Percentiles rank a stretch among this genome's conserved stretches.
These are phyloP conservation scores for Drosophila acutilabella DNA, from an alignment of 2,888 invertebrate species.

Conservation along the genomic window DNA sequence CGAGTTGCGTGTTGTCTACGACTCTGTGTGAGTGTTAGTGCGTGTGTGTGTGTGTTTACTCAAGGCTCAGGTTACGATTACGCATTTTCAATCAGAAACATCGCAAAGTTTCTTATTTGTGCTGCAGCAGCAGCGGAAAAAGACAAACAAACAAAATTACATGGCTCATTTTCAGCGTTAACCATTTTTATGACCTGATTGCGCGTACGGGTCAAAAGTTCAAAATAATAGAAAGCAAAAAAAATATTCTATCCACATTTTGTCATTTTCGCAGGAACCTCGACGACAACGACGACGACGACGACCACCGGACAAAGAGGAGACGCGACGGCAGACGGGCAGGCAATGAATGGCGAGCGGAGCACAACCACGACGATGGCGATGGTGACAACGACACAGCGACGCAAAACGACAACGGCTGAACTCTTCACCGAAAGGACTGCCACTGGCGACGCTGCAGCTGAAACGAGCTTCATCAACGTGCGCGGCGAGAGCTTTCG, in stretches of 20 bases:
- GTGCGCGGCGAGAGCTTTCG: constrained; percentile 53
- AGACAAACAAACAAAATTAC: constrained; percentile 40
- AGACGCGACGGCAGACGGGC: constrained; percentile 42
- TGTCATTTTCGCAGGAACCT: constrained; percentile 71
- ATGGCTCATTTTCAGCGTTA: constrained; percentile 34
- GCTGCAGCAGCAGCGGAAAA: constrained; percentile 14
- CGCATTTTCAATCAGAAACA: constrained; percentile 69
- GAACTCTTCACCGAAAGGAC: constrained; percentile 81
- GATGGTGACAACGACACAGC: constrained; percentile 43
- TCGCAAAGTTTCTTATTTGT: constrained; percentile 22
- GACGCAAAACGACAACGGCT: constrained; percentile 45
- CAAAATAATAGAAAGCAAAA: constrained; percentile 65
- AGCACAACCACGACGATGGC: constrained; percentile 31
- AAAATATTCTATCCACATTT: constrained; percentile 60
- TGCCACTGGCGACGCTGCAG: constrained; percentile 73
- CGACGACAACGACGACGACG: constrained; percentile 32
- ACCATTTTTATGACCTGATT: constrained; percentile 80
- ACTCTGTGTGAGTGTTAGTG: constrained; percentile 2
- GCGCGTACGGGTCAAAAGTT: constrained; percentile 80
- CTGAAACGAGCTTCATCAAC: constrained; percentile 50
- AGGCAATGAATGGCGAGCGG: constrained; percentile 25
- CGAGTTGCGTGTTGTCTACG: constrained; percentile 59
- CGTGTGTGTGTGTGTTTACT: constrained; percentile 69
- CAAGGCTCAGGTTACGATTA: constrained; percentile 80
- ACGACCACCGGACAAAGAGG: constrained; percentile 2